Base-by-base conservation (phyloP, 1,140 invertebrate species). In the Lepidostoma basale region DNA sequence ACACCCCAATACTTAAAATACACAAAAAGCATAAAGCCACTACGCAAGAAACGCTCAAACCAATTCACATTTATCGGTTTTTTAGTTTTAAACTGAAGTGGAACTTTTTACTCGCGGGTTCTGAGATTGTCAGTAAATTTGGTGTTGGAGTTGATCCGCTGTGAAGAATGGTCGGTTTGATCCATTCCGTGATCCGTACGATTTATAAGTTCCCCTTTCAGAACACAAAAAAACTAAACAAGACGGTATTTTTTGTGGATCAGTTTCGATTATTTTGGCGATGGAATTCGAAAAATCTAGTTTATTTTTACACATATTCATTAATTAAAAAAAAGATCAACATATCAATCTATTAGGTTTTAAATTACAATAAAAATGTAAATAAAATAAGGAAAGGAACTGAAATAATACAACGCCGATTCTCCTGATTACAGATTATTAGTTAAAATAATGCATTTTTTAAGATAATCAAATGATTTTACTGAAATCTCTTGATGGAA, bases 131-230 rank as follows among this genome's bases (percentile, higher is more conserved):
- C 3, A 20, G 12, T 47, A 18, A 0, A 10, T 47, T 33, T 30
- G 26, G 12, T 16, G n/a, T 30, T 20, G 1, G 26, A 36, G 33
- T 8, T 16, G 49, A 16, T 9, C 12, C 49, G 28, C 26, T 14
- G 26, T 28, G 49, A 54, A 54, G 26, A 28, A 54, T 54, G 49
- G 20, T 18, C 49, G 49, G 49, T 54, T 54, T 54, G 49, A 54
- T 28, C 49, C 10, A 28, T 54, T 18, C 49, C 49, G 6, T 54
- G 49, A 33, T 54, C 49, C 49, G 23, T 28, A 54, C 49, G 26
- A 54, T 54, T 54, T 54, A 54, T 54, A 54, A 54, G 26, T 54
- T 28, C 49, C 26, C 49, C 49, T 3, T 22, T 14, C 26, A 28
- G 20, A 28, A 28, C 25, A 54, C n/a, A 18, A 30, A 54, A 36